Conservation (phyloP, 2,113 vertebrate species). For the Python bivittatus region DNA sequence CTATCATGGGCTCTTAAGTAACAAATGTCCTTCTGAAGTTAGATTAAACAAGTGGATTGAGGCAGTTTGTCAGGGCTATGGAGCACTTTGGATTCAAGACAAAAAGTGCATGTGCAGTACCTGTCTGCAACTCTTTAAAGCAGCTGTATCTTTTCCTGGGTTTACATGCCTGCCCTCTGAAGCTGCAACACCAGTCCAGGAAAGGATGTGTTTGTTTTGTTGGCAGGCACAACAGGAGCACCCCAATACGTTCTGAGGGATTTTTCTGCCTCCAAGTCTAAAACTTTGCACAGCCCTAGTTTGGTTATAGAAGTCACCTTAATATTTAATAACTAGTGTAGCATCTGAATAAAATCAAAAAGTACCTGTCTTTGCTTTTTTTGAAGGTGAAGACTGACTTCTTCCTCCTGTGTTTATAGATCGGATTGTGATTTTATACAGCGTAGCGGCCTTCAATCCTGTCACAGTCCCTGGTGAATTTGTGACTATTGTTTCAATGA, state of each 20-base stretch:
- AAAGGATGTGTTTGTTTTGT: neutral
- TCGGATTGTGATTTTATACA: constrained; percentile 83
- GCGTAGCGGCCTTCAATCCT: constrained; percentile 79
- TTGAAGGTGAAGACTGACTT: constrained; percentile 83
- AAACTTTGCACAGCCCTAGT: neutral
- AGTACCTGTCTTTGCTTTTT: constrained; percentile 83
- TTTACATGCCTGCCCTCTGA: neutral
- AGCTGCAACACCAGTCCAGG: neutral
- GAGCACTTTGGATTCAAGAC: neutral
- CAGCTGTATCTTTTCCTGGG: neutral
- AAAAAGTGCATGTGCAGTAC: neutral
- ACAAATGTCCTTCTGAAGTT: neutral
- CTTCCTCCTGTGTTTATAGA: constrained; percentile 81
- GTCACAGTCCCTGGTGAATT: constrained; percentile 81
- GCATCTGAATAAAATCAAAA: constrained; percentile 19
- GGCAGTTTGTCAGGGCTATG: neutral
- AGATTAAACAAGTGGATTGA: neutral
- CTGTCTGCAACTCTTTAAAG: neutral
- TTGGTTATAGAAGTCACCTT: neutral
- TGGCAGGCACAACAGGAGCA: neutral
- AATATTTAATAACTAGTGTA: neutral
- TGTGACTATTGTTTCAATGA: constrained; percentile 76
- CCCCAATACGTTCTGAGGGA: neutral
- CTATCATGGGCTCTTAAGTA: neutral
- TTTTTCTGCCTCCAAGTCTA: neutral